Conservation (phyloP, 1,140 invertebrate genomes). For the Drosophila obscura region DNA sequence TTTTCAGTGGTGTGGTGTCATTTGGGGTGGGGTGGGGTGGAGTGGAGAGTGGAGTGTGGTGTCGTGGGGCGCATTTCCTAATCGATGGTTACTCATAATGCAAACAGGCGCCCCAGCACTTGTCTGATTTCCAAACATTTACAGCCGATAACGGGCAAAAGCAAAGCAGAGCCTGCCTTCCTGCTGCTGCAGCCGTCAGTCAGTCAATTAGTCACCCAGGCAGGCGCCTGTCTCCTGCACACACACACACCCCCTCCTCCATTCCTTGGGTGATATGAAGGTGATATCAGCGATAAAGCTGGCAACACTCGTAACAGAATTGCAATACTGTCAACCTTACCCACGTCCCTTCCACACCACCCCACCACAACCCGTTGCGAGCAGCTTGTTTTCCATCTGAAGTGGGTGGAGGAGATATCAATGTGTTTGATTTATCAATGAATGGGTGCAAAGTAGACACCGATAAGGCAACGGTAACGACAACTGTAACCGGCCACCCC, state of each 20-base stretch:
- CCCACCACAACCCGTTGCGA: not conserved
- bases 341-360: not conserved
- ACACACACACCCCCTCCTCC: not conserved
- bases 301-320: constrained; percentile 20
- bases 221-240: constrained; percentile 10
- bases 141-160: constrained; percentile 49
- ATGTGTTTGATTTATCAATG: constrained; percentile 63
- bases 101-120: constrained; percentile 62
- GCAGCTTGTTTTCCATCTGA: constrained; percentile 1
- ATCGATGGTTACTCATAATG: constrained; percentile 69
- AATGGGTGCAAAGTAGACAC: constrained; percentile 58
- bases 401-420: constrained; percentile 23
- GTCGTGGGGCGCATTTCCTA: constrained; percentile 42
- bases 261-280: not conserved
- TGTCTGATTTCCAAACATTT: constrained; percentile 77
- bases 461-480: constrained; percentile 42
- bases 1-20: constrained; percentile 36
- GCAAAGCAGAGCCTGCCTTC: constrained; percentile 24
- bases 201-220: constrained; percentile 58
- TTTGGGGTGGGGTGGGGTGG: constrained; percentile 25
- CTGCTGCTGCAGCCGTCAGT: no score
- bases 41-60: constrained; percentile 4
- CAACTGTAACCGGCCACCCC: not conserved
- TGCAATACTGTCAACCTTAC: constrained; percentile 36
- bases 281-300: constrained; percentile 50